phyloP scores from a whole-genome alignment of 2,113 vertebrate species.

The Saccopteryx bilineata region DNA sequence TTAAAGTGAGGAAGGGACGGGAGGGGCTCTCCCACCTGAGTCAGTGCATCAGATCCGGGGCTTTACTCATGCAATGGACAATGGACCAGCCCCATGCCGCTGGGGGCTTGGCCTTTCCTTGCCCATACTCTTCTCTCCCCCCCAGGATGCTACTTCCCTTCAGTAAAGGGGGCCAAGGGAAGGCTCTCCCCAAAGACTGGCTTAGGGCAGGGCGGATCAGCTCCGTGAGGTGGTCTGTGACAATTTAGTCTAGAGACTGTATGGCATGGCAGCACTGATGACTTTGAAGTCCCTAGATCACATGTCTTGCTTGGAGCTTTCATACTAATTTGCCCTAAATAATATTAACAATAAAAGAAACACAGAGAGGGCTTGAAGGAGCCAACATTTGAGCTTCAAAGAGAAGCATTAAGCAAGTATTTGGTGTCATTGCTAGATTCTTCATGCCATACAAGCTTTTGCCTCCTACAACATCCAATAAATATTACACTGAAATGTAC shows the following conservation, averaged over 20 bases:
- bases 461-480: neutral
- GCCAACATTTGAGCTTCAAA: neutral
- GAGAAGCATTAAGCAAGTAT: neutral
- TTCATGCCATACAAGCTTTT: neutral
- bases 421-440: neutral
- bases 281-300: neutral
- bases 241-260: neutral
- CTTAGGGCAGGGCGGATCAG: neutral
- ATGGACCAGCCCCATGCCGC: too few relatives aligned
- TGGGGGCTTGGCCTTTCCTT: neutral
- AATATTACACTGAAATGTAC: neutral
- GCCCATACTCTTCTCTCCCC: neutral
- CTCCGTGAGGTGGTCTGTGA: neutral
- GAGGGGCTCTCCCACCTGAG: neutral
- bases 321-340: neutral
- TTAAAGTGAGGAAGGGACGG: neutral
- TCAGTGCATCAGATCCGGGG: neutral
- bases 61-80: neutral
- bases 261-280: neutral
- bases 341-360: neutral
- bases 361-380: neutral
- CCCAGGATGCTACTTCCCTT: neutral
- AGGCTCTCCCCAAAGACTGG: neutral
- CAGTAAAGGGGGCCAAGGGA: too few relatives aligned
- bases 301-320: neutral